Evolutionary conservation across 2,113 vertebrate genomes (phyloP), one percentile per base, ranked within the genome.

Genomic region (Bubalus kerabau): DNA sequence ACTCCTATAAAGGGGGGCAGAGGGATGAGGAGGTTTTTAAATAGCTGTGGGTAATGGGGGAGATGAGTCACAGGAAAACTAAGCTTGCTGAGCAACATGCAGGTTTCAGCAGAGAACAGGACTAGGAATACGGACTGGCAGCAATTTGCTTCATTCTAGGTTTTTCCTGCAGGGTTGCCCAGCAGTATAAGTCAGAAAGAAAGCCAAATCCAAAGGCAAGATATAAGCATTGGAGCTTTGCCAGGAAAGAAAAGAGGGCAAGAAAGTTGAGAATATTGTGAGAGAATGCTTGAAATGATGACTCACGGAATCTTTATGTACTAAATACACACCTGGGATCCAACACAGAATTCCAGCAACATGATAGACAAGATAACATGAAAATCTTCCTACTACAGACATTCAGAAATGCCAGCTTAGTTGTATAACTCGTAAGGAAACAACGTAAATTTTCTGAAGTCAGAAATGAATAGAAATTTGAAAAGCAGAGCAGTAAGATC

Each of bases 11-110:
- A 91, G 56, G 62, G 59, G 67, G 78, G 43, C 48, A 16, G 11
- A 36, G 23, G 67, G 85, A 59, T 46, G 46, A 82, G 43, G 76
- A 94, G 64, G 57, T 89, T 97, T 94, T 97, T 36, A 98, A 98
- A 98, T 94, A 98, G 96, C 91, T 91, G 15, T 87, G 52, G 88
- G 52, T 48, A 83, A 92, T 76, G 52, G 78, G 52, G 95, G 71
- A 8, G 40, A 92, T 97, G 98, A 98, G 91, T 97, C 94, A 96
- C 48, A 54, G 62, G 62, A 74, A 78, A 86, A 16, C 11, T 1
- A 32, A n/a, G 59, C n/a, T 40, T 88, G 50, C 30, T 24, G 30
- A 30, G 16, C 5, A 32, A 59, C 21, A 10, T 43, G 19, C 40
- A 83, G 54, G 48, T 74, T 85, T 94, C 15, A 50, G 36, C 43